These are phyloP conservation scores for Tamandua tetradactyla DNA, from an alignment of 2,797 vertebrate species.

Conservation along the genomic window DNA sequence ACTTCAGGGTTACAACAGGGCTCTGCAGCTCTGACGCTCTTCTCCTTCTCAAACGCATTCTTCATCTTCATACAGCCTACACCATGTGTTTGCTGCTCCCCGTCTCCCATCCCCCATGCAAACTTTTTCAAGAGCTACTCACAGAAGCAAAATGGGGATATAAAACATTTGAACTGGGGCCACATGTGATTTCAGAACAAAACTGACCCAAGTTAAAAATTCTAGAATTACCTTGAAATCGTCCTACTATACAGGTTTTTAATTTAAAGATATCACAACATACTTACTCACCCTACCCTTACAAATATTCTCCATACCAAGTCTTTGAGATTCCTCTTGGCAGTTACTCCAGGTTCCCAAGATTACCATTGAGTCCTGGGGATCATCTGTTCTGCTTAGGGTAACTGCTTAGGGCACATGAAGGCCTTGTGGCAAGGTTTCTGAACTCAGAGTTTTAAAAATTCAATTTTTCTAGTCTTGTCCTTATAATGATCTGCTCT, in stretches of 20 bases:
- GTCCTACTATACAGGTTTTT: neutral
- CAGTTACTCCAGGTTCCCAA: neutral
- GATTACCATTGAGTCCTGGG: neutral
- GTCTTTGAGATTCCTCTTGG: neutral
- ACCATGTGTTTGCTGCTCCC: neutral
- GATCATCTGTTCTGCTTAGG: neutral
- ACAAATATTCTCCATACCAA: neutral
- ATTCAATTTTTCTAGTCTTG: neutral
- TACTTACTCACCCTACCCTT: neutral
- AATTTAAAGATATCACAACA: conserved; percentile 46
- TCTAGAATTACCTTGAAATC: conserved; percentile 36
- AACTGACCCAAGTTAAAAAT: neutral
- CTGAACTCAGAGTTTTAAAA: neutral
- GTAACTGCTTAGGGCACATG: neutral
- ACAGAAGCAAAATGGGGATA: neutral
- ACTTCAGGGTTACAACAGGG: neutral
- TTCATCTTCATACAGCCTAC: neutral
- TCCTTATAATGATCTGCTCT: neutral
- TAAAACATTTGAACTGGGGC: neutral
- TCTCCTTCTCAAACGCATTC: neutral
- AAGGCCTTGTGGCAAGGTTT: neutral
- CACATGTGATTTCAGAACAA: conserved; percentile 26
- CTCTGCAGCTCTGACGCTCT: neutral
- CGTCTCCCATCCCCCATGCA: neutral
- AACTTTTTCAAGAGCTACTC: neutral